These are phyloP conservation scores for Polypterus senegalus DNA, from an alignment of 2,113 vertebrate genomes.

Conservation along the genomic window DNA sequence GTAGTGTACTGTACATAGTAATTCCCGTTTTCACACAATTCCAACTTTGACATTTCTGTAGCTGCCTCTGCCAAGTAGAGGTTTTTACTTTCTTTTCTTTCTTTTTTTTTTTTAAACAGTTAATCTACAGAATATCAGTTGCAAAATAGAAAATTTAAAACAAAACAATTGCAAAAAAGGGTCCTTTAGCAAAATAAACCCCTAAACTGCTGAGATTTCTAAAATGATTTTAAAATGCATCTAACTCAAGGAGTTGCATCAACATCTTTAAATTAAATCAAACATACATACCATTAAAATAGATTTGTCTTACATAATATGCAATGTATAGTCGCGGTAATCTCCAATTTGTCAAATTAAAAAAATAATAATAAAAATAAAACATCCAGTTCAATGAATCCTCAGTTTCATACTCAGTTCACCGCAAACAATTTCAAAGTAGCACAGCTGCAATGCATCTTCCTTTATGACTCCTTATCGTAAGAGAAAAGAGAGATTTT, in stretches of 20 bases:
- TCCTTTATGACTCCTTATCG: conserved; percentile 32
- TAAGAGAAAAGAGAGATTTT: conserved; percentile 20
- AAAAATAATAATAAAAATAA: conserved; percentile 1
- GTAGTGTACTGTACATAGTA: conserved; percentile 78
- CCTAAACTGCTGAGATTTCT: conserved; percentile 1
- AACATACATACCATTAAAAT: background rate
- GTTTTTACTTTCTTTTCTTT: conserved; percentile 19
- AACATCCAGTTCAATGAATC: conserved; percentile 10
- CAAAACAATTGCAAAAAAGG: conserved; percentile 15
- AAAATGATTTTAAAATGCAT: background rate
- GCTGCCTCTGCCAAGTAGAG: conserved; percentile 29
- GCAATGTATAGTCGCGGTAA: background rate
- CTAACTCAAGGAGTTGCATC: background rate
- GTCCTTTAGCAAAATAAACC: conserved; percentile 6
- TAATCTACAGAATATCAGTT: conserved; percentile 44
- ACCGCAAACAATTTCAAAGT: background rate
- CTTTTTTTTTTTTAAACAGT: conserved; percentile 40
- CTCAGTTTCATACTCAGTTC: conserved; percentile 4
- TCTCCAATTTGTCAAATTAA: background rate
- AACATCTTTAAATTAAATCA: background rate
- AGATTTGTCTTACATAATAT: background rate
- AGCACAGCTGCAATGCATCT: conserved; percentile 22
- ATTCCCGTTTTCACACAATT: conserved; percentile 53
- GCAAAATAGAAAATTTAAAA: conserved; percentile 13
- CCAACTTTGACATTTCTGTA: conserved; percentile 24